Percentiles rank a stretch among this genome's conserved stretches.
These are phyloP conservation scores for Montipora foliosa DNA, from an alignment of 64 coral and sea anemone genomes.

Conservation along the genomic window DNA sequence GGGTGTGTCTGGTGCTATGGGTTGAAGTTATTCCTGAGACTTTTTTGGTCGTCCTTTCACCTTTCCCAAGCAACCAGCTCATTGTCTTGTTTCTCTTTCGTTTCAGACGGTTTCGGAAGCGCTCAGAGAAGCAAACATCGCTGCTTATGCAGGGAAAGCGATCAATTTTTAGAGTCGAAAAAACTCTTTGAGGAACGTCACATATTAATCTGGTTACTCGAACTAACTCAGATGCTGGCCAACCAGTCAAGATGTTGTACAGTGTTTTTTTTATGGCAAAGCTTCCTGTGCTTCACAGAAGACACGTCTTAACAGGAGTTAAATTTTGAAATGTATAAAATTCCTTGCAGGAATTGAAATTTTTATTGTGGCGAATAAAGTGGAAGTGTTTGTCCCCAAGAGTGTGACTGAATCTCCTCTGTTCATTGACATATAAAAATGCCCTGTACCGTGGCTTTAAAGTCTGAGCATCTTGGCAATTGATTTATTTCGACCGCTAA, in stretches of 20 bases:
- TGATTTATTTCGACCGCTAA: too few relatives aligned
- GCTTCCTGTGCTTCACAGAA: not conserved
- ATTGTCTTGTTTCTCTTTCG: not conserved
- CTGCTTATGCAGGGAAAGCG: conserved; percentile 95
- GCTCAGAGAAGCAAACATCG: conserved; percentile 94
- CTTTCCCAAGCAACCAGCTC: not conserved
- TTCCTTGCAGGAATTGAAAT: not conserved
- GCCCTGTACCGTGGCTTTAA: too few relatives aligned
- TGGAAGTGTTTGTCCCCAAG: not conserved
- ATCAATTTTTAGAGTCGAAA: conserved; percentile 83
- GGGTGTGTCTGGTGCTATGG: too few relatives aligned
- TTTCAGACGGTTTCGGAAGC: conserved; percentile 99
- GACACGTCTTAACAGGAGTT: not conserved
- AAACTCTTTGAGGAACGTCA: not conserved
- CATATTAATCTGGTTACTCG: not conserved
- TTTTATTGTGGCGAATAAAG: conserved; percentile 2
- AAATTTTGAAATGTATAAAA: not conserved
- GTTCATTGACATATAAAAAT: too few relatives aligned
- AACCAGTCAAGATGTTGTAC: conserved; percentile 3
- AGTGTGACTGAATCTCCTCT: not conserved
- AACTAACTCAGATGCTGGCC: not conserved
- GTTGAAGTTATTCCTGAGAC: too few relatives aligned
- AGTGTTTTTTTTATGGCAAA: conserved; percentile 33
- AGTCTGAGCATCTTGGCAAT: too few relatives aligned
- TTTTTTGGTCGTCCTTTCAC: too few relatives aligned